phyloP scores from a whole-genome alignment of 2,888 invertebrate species.

The Acronicta leporina region DNA sequence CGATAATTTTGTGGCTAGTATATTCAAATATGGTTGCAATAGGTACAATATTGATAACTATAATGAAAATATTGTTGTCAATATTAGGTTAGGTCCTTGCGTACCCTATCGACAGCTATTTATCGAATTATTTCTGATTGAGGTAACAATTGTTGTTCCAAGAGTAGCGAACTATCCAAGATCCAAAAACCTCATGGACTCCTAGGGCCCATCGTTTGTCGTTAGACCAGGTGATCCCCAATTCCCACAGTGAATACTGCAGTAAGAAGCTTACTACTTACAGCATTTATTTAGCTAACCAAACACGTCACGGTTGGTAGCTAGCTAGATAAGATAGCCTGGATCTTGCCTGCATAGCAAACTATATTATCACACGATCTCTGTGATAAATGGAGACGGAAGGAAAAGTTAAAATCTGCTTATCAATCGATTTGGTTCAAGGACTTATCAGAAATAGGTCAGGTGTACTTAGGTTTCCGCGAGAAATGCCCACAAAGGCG shows the following conservation, averaged over 20 bases:
- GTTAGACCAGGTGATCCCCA: background rate
- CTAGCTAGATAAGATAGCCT: constrained; percentile 51
- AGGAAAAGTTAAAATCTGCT: constrained; percentile 26
- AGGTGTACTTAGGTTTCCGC: background rate
- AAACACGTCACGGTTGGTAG: constrained; percentile 42
- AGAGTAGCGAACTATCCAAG: no score
- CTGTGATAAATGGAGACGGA: constrained; percentile 22
- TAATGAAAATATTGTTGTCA: no score
- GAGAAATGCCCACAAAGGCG: no score
- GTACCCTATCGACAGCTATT: no score
- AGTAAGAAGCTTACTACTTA: constrained; percentile 36
- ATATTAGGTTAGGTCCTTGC: no score
- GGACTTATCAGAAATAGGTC: constrained; percentile 19
- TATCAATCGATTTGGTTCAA: constrained; percentile 19
- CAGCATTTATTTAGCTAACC: constrained; percentile 43
- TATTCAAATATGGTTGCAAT: background rate
- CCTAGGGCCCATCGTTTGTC: no score
- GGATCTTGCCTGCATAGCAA: constrained; percentile 25
- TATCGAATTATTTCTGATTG: no score
- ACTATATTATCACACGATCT: constrained; percentile 30
- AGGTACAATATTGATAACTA: background rate
- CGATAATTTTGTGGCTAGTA: constrained; percentile 7
- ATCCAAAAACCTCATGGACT: no score
- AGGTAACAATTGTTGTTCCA: no score
- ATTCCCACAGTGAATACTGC: constrained; percentile 4